Evolutionary conservation across 2,797 vertebrate species (phyloP).

Genomic region (Rousettus madagascariensis): DNA sequence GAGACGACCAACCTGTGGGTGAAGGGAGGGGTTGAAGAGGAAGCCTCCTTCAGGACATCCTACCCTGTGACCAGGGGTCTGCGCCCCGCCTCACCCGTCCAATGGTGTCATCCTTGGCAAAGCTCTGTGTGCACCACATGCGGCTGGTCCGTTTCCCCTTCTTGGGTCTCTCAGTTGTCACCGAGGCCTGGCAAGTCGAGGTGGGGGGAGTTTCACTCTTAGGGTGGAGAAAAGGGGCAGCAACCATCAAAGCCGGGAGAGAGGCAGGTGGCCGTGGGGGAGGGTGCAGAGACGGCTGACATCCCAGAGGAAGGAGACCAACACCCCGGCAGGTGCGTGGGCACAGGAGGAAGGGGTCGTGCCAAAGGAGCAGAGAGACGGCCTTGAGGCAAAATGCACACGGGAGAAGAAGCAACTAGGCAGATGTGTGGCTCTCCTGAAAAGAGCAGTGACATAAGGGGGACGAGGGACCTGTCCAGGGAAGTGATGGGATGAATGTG

Average conservation of each 20-base stretch:
- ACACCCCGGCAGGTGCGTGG: background rate
- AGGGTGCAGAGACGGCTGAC: background rate
- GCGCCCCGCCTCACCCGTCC: slow-evolving; percentile 77
- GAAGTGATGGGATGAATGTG: accelerated
- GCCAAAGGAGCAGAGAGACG: background rate
- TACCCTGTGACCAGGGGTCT: background rate
- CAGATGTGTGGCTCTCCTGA: background rate
- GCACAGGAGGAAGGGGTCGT: background rate
- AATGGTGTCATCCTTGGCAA: slow-evolving; percentile 85
- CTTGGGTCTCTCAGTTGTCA: slow-evolving; percentile 82
- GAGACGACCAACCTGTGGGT: slow-evolving; percentile 84
- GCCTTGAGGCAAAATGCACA: background rate
- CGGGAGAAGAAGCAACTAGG: background rate
- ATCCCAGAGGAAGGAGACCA: background rate
- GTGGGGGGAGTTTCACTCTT: background rate
- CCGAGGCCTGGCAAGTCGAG: slow-evolving; percentile 69
- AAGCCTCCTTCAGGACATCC: background rate
- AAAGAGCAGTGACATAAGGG: background rate
- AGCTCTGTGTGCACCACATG: slow-evolving; percentile 88
- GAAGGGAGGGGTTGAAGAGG: background rate
- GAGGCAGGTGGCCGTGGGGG: background rate
- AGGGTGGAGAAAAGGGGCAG: background rate
- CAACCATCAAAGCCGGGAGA: background rate
- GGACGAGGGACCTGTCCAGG: background rate
- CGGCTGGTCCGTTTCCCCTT: slow-evolving; percentile 84